Evolutionary conservation across 2,797 vertebrate species (phyloP), one percentile per base, ranked within the genome.

Genomic region (Pelodytes ibericus): DNA sequence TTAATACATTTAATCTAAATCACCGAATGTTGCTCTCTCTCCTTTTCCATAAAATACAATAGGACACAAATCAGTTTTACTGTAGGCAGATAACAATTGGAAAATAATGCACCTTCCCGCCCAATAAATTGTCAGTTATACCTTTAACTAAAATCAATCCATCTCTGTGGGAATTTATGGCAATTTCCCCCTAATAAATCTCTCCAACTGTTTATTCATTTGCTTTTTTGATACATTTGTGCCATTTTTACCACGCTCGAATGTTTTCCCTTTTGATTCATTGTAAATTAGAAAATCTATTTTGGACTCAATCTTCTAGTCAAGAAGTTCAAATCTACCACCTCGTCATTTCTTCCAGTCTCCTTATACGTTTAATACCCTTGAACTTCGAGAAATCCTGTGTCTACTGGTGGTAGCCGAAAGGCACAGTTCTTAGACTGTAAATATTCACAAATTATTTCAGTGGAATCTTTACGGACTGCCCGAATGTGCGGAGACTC

Each of bases 101-200:
- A 98, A 97, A 98, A 98, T 97, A 97, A 98, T 98, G 96, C 95
- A 96, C 97, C 96, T 99, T 97, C 95, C 93, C 92, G 89, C 94
- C 94, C 94, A 92, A 97, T 98, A 97, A 98, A 99, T 97, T 97
- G 96, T 97, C 96, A 96, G 94, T 94, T 95, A 95, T 95, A 96
- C 94, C 95, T 95, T 96, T 95, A 96, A 96, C 96, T 95, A 98
- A 97, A 98, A 97, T 97, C 95, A 93, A 99, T 99, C 95, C 93
- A 96, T 96, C 96, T 94, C 92, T 93, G 90, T 90, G 92, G n/a
- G 93, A 93, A 97, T 98, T 98, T 96, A 97, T 96, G 95, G 90
- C 96, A 89, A 96, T 96, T 93, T 93, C 91, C 87, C 33, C 90
- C 94, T 94, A 94, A 96, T 98, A 99, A 97, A 97, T 98, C 96